These are phyloP conservation scores for Solenodon paradoxus DNA, from an alignment of 2,113 vertebrate genomes.

Conservation along the genomic window DNA sequence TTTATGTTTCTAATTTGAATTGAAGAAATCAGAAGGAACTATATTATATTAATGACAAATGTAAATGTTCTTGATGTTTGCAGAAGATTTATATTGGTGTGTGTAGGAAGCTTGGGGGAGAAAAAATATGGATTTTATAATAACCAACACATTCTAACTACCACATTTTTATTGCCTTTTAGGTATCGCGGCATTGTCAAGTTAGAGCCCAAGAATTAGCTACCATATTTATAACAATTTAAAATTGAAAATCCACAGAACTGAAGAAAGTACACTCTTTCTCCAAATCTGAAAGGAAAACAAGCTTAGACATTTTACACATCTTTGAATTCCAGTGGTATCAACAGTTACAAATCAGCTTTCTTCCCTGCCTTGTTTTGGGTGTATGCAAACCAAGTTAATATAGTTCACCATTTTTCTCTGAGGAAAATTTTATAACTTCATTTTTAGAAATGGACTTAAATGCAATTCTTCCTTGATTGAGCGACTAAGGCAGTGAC, in stretches of 20 bases:
- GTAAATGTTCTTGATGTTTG: neutral
- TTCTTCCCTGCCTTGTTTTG: constrained; percentile 48
- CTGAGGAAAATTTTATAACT: constrained; percentile 58
- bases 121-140: neutral
- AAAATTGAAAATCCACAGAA: neutral
- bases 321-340: constrained; percentile 39
- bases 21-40: neutral
- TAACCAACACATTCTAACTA: neutral
- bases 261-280: neutral
- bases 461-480: constrained; percentile 51
- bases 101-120: neutral
- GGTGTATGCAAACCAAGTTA: constrained; percentile 65
- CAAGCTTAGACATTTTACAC: constrained; percentile 19
- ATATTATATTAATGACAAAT: neutral
- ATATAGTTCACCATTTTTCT: constrained; percentile 65
- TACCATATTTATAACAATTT: neutral
- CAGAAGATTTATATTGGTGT: no score
- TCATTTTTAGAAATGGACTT: constrained; percentile 66
- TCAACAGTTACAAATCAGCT: constrained; percentile 12
- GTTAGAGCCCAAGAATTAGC: neutral
- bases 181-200: neutral
- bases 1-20: neutral
- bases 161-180: neutral
- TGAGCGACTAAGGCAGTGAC: constrained; percentile 68
- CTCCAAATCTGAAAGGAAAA: neutral